Percentiles rank a stretch among this genome's conserved stretches.
phyloP scores from a whole-genome alignment of 2,888 invertebrate species.

The Torymus aiolomorphi region DNA sequence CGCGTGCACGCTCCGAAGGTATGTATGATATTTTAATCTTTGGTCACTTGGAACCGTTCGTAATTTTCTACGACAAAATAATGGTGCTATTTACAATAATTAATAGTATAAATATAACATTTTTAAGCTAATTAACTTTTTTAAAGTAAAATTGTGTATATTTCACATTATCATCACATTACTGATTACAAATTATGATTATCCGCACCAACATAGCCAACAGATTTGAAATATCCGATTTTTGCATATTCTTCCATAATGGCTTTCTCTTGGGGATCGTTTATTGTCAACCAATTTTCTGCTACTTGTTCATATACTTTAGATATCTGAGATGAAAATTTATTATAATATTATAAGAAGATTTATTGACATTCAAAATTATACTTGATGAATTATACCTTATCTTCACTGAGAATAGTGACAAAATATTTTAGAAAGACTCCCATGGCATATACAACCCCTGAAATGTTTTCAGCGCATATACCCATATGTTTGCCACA shows the following conservation, averaged over 20 bases:
- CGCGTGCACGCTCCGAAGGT: too few relatives aligned
- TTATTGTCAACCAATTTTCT: constrained; percentile 1
- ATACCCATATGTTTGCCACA: not conserved
- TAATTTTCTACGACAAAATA: too few relatives aligned
- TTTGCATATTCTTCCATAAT: constrained; percentile 3
- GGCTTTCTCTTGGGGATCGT: not conserved
- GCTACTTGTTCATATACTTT: not conserved
- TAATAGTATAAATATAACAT: too few relatives aligned
- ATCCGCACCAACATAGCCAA: not conserved
- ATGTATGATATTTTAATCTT: too few relatives aligned
- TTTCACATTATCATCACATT: too few relatives aligned
- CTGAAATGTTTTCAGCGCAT: not conserved
- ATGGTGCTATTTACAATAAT: too few relatives aligned
- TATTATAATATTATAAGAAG: not conserved
- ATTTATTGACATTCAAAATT: too few relatives aligned
- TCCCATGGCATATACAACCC: not conserved
- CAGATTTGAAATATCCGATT: not conserved
- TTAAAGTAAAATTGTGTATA: too few relatives aligned
- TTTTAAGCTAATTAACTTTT: too few relatives aligned
- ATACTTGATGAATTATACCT: not conserved
- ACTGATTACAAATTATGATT: too few relatives aligned
- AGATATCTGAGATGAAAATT: not conserved
- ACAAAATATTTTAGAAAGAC: not conserved
- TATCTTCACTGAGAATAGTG: not conserved
- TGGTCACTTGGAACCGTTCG: too few relatives aligned